Evolutionary conservation across 2,113 vertebrate species (phyloP).

Genomic region (Eubucco bourcierii): DNA sequence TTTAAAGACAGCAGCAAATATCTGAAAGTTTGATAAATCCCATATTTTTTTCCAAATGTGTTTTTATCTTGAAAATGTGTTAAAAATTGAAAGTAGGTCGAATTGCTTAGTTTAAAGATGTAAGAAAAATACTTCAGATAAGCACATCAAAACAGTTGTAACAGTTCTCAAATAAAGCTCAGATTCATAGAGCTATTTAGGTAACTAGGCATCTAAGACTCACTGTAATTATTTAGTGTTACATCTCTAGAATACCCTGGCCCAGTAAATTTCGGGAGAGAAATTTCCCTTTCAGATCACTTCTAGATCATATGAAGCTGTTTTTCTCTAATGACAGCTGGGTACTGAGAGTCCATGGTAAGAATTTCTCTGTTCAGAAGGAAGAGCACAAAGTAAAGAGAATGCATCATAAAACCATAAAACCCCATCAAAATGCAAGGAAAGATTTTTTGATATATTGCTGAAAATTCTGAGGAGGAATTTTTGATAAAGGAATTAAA

Average conservation of each 20-base stretch:
- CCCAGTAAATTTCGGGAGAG: neutral
- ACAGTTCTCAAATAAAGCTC: neutral
- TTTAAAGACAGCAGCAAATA: neutral
- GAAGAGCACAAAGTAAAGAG: neutral
- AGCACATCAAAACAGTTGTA: neutral
- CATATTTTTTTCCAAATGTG: neutral
- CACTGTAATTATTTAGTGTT: neutral
- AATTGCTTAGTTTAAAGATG: neutral
- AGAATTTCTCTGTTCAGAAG: neutral
- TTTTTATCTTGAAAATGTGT: neutral
- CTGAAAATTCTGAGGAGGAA: neutral
- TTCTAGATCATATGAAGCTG: neutral
- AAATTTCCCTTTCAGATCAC: neutral
- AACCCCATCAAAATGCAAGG: neutral
- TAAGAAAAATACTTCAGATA: neutral
- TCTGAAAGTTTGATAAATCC: neutral
- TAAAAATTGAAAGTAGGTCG: neutral
- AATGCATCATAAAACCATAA: neutral
- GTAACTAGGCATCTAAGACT: neutral
- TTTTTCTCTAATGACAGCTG: neutral
- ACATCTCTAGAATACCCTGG: neutral
- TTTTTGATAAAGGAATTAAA: neutral
- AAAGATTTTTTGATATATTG: neutral
- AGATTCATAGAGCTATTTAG: neutral
- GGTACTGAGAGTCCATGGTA: neutral